Conservation (phyloP, 2,113 vertebrate genomes). For the Zosterops borbonicus region DNA sequence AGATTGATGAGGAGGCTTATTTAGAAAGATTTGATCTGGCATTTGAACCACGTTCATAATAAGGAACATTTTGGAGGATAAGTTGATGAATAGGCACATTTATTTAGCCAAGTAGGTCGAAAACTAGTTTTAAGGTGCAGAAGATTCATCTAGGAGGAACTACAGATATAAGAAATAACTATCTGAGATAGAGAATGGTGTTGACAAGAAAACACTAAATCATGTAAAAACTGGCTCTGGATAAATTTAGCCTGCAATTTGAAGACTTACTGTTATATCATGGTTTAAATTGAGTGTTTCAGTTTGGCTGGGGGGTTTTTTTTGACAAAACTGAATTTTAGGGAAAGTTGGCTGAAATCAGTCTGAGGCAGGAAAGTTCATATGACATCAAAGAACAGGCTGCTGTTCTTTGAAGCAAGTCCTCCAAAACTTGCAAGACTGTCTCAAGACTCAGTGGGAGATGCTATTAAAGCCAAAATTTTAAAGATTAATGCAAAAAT, state of each 20-base stretch:
- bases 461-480: background rate
- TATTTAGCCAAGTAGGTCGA: background rate
- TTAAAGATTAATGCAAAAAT: background rate
- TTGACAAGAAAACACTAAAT: background rate
- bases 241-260: background rate
- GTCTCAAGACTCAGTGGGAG: background rate
- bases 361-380: background rate
- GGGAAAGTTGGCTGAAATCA: background rate
- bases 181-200: background rate
- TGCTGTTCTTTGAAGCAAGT: background rate
- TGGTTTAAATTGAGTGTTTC: background rate
- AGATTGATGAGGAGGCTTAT: conserved; percentile 44
- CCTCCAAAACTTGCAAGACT: background rate
- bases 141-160: background rate
- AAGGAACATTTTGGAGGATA: background rate
- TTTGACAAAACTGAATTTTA: background rate
- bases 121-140: background rate
- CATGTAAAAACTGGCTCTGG: background rate
- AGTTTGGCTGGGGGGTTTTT: background rate
- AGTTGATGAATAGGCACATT: background rate
- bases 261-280: background rate
- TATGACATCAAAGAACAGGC: background rate
- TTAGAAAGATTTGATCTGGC: conserved; percentile 35
- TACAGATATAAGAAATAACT: background rate
- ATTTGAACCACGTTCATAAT: background rate